phyloP scores from a whole-genome alignment of 2,113 vertebrate genomes.

The Jaculus jaculus region DNA sequence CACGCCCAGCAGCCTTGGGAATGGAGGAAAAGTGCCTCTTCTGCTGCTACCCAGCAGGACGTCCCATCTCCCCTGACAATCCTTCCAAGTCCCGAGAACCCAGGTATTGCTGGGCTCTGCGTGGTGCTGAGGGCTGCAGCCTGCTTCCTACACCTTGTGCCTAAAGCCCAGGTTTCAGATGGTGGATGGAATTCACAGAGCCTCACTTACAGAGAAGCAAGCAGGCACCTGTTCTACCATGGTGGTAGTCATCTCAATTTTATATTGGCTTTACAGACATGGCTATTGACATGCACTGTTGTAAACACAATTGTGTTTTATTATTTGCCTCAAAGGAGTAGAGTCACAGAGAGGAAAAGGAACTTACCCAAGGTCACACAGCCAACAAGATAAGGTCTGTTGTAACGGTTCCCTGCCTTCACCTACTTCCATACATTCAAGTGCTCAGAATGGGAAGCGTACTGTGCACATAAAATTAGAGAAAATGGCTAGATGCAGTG shows the following conservation, averaged over 20 bases:
- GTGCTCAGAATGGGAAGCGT: neutral
- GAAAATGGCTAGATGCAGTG: neutral
- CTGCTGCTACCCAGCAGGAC: too few species aligned
- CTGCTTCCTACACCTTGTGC: neutral
- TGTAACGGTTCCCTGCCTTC: neutral
- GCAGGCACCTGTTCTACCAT: neutral
- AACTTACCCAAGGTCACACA: neutral
- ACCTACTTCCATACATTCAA: neutral
- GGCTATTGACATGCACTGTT: neutral
- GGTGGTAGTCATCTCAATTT: neutral
- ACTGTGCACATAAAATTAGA: neutral
- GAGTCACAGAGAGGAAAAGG: neutral
- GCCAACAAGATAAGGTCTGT: neutral
- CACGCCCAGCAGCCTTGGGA: neutral
- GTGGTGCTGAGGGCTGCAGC: neutral
- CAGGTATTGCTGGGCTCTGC: neutral
- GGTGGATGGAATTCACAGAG: neutral
- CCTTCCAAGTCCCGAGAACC: neutral
- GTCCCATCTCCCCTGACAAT: rapidly evolving
- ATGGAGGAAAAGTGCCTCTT: neutral
- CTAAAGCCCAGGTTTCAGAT: neutral
- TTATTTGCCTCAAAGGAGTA: neutral
- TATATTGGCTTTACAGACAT: neutral
- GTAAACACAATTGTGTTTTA: neutral
- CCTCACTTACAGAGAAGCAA: neutral